phyloP scores from a whole-genome alignment of 2,888 invertebrate genomes.

The Escarpia spicata region DNA sequence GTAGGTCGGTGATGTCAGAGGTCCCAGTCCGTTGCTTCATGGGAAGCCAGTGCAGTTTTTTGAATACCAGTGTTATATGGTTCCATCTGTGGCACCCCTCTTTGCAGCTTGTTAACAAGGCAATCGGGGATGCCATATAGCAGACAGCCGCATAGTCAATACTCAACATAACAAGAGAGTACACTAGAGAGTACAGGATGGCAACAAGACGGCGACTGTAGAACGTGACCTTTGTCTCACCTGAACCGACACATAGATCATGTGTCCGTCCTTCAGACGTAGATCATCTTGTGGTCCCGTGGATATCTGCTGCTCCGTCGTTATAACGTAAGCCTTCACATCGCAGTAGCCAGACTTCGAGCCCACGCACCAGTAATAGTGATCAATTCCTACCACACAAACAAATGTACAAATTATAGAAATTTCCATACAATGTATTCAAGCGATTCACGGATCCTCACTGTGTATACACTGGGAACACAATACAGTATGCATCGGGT shows the following conservation, averaged over 20 bases:
- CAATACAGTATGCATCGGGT: not conserved
- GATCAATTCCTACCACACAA: not conserved
- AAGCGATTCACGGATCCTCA: not conserved
- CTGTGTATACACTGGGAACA: not conserved
- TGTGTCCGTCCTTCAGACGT: not conserved
- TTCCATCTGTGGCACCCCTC: no score
- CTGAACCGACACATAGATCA: conserved; percentile 6
- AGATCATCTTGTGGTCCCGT: not conserved
- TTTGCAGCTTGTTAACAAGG: no score
- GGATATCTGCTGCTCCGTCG: not conserved
- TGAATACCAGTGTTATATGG: no score
- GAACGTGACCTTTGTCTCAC: not conserved
- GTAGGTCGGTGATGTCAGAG: no score
- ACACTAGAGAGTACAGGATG: no score
- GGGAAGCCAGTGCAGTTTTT: no score
- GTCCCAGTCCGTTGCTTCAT: no score
- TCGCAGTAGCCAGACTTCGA: conserved; percentile 20
- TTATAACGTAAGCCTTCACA: not conserved
- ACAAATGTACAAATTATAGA: not conserved
- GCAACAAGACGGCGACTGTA: not conserved
- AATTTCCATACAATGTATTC: not conserved
- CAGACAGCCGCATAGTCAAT: no score
- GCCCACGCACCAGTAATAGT: conserved; percentile 21
- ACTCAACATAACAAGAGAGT: no score
- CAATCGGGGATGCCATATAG: no score